These are phyloP conservation scores for Drosophila engyochracea DNA, from an alignment of 2,888 invertebrate species.

Conservation along the genomic window DNA sequence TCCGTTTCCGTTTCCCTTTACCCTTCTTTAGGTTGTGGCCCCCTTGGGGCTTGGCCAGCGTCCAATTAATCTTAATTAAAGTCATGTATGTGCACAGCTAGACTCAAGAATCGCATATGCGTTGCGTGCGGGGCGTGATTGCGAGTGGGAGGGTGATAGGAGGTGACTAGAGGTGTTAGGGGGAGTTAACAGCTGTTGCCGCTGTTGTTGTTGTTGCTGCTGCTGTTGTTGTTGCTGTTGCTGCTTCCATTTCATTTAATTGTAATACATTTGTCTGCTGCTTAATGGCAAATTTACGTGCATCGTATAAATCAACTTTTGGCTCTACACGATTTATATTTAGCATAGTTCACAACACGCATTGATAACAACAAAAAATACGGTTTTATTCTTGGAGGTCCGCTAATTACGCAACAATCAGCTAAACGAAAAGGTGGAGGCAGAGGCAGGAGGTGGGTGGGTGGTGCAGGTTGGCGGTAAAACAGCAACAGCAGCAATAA, in stretches of 20 bases:
- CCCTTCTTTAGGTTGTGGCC: constrained; percentile 2
- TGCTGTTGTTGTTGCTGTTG: constrained; percentile 15
- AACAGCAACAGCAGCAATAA: not conserved
- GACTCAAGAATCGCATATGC: constrained; percentile 34
- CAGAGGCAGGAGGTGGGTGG: not conserved
- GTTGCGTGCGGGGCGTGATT: constrained; percentile 39
- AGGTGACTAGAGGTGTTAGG: constrained; percentile 4
- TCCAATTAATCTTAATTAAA: constrained; percentile 80
- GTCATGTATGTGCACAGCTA: constrained; percentile 37
- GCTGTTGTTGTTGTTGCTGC: not conserved
- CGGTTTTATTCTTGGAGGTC: constrained; percentile 32
- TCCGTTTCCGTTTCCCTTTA: not conserved
- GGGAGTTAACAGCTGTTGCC: constrained; percentile 56
- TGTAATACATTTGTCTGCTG: constrained; percentile 76
- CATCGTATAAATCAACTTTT: constrained; percentile 74
- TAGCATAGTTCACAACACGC: constrained; percentile 39
- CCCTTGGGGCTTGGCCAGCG: constrained; percentile 36
- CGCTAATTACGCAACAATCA: constrained; percentile 66
- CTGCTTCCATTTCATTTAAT: constrained; percentile 71
- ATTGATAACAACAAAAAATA: constrained; percentile 41
- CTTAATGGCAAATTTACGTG: constrained; percentile 76
- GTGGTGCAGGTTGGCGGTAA: too few relatives aligned
- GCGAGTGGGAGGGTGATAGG: constrained; percentile 30
- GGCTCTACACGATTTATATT: constrained; percentile 59
- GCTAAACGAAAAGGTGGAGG: constrained; percentile 17